A percentile compares a stretch with the other conserved stretches of the same genome.
Evolutionary conservation across 1,140 invertebrate species (phyloP).

Genomic region (Pteromalus puparum): DNA sequence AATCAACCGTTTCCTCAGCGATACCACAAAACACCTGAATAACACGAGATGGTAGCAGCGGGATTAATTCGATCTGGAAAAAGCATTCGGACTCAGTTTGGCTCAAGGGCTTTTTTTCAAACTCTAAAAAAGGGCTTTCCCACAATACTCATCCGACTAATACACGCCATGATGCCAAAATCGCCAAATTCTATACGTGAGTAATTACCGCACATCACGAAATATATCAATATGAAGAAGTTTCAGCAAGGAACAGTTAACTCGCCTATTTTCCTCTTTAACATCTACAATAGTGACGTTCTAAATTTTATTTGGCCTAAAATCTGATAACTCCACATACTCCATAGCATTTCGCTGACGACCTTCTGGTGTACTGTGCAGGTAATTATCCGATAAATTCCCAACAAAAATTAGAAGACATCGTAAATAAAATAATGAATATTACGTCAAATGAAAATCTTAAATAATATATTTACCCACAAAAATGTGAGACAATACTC

Average conservation of each 20-base stretch:
- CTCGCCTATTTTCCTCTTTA: constrained; percentile 49
- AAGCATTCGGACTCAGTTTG: constrained; percentile 53
- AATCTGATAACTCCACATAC: neutral
- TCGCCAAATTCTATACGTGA: constrained; percentile 26
- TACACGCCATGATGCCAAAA: constrained; percentile 40
- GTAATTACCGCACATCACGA: neutral
- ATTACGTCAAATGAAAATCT: neutral
- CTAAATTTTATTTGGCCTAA: neutral
- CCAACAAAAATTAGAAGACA: neutral
- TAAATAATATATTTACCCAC: neutral
- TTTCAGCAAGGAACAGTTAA: constrained; percentile 54
- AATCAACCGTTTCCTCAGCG: constrained; percentile 43
- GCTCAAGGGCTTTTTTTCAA: constrained; percentile 55
- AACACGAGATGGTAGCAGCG: neutral
- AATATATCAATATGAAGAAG: constrained; percentile 44
- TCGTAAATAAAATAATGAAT: neutral
- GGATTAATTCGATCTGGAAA: neutral
- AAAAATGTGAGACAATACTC: neutral
- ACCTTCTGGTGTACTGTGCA: neutral
- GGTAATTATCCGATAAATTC: neutral
- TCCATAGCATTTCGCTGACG: neutral
- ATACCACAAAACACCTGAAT: neutral
- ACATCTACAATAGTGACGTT: constrained; percentile 14
- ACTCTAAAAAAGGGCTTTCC: constrained; percentile 51
- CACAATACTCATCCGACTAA: constrained; percentile 4